Evolutionary conservation across 2,797 vertebrate genomes (phyloP), one percentile per base, ranked within the genome.

Genomic region (Leptatherina wallacei): DNA sequence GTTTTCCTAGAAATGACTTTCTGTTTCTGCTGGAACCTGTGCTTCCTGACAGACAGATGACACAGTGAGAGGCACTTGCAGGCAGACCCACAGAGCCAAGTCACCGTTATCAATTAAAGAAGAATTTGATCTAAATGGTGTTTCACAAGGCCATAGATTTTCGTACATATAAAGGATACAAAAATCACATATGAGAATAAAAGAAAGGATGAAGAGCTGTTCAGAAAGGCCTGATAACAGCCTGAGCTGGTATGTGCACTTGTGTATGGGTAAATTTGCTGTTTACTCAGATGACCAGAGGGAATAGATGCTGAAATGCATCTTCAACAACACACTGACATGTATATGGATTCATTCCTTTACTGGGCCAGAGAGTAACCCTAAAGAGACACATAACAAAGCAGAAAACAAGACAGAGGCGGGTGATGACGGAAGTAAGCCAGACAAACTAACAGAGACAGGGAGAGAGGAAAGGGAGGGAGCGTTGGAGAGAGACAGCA

Each of bases 311-410:
- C 62, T 79, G 74, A 72, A 72, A 70, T 65, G 66, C 62, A 65
- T 73, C 68, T 86, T 77, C 70, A 71, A 70, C 78, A 85, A 71
- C 69, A 80, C 10, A 1, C 65, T 82, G 83, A 90, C 83, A 84
- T 78, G 65, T 80, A 83, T 70, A 86, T 72, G 63, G 71, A 89
- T 84, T 85, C 59, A 81, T 78, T 78, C 60, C 36, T 47, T 75
- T 64, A 59, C 52, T 70, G 69, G 61, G 82, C 73, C 59, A 42
- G 62, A 78, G 65, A 81, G 64, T 33, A 69, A 65, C 73, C 51
- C 84, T 27, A 55, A 77, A 78, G 80, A 89, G 82, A 86, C 69
- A 62, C 66, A 62, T 10, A 73, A 77, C 54, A 73, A 73, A 55
- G 74, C 73, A 74, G 72, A 66, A 81, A 88, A 88, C 73, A 86